Percentiles rank a stretch among this genome's conserved stretches.
These are phyloP conservation scores for Parapsyche elsis DNA, from an alignment of 1,140 invertebrate species.

Conservation along the genomic window DNA sequence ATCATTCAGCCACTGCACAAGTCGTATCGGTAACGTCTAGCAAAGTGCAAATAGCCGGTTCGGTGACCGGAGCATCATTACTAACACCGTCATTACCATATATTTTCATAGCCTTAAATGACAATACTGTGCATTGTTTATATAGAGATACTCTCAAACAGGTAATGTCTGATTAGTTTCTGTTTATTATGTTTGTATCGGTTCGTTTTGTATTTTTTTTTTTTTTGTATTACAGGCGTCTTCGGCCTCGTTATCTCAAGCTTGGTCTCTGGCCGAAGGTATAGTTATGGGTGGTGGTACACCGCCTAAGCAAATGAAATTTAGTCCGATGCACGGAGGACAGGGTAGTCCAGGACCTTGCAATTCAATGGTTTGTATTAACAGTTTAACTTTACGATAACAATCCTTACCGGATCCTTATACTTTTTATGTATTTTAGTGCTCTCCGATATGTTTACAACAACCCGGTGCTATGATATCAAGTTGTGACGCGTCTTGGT, in stretches of 20 bases:
- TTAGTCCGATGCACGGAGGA: constrained; percentile 56
- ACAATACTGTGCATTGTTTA: constrained; percentile 82
- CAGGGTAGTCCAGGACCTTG: constrained; percentile 50
- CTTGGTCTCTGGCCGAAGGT: constrained; percentile 52
- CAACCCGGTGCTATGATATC: constrained; percentile 63
- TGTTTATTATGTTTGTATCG: neutral
- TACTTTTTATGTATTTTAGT: constrained; percentile 41
- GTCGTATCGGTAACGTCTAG: constrained; percentile 53
- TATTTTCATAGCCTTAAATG: constrained; percentile 77
- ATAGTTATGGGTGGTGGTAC: constrained; percentile 57
- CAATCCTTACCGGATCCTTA: neutral
- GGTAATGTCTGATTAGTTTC: constrained; percentile 58
- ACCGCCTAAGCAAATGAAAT: constrained; percentile 63
- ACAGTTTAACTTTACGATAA: neutral
- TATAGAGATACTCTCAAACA: constrained; percentile 80
- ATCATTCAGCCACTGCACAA: constrained; percentile 58
- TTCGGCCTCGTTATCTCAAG: constrained; percentile 53
- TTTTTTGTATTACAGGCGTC: constrained; percentile 37
- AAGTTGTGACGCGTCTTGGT: constrained; percentile 79
- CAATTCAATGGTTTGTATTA: constrained; percentile 48
- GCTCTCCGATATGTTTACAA: constrained; percentile 48
- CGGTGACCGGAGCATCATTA: constrained; percentile 25
- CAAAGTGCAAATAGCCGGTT: constrained; percentile 51
- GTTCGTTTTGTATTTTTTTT: neutral
- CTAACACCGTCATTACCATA: constrained; percentile 56